Evolutionary conservation across 2,113 vertebrate genomes (phyloP).

Genomic region (Tylochromis polylepis): DNA sequence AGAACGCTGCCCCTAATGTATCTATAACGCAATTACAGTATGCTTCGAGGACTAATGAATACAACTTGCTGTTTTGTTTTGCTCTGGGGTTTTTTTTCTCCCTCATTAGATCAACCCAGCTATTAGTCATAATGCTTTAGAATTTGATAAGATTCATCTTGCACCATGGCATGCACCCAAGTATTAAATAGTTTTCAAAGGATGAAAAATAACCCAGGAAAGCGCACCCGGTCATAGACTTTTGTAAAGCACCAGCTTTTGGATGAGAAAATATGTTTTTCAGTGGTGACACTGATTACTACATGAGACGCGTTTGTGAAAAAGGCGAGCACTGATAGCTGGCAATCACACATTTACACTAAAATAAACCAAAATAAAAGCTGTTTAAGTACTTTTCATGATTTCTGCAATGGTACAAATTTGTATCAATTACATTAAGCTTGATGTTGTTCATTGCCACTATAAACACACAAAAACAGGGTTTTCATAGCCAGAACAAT

Average conservation of each 20-base stretch:
- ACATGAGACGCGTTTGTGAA: background rate
- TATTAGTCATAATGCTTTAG: constrained; percentile 50
- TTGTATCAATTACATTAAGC: background rate
- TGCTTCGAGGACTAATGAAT: constrained; percentile 57
- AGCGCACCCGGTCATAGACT: background rate
- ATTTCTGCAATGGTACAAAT: background rate
- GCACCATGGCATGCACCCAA: background rate
- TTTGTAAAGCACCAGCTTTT: background rate
- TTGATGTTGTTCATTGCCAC: background rate
- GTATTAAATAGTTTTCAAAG: constrained; percentile 25
- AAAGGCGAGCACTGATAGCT: background rate
- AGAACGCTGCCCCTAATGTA: constrained; percentile 58
- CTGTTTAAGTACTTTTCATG: background rate
- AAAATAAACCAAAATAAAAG: background rate
- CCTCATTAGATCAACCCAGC: constrained; percentile 40
- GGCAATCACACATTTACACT: background rate
- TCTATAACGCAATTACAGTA: constrained; percentile 64
- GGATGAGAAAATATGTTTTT: background rate
- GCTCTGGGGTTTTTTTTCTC: background rate
- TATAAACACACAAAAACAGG: background rate
- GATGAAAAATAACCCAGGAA: constrained; percentile 7
- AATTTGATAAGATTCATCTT: constrained; percentile 51
- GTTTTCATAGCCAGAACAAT: background rate
- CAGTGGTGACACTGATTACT: background rate
- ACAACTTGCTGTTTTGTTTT: constrained; percentile 42